Percentiles rank a stretch among this genome's conserved stretches.
Conservation (phyloP, 1,140 invertebrate genomes). For the Conus betulinus region DNA sequence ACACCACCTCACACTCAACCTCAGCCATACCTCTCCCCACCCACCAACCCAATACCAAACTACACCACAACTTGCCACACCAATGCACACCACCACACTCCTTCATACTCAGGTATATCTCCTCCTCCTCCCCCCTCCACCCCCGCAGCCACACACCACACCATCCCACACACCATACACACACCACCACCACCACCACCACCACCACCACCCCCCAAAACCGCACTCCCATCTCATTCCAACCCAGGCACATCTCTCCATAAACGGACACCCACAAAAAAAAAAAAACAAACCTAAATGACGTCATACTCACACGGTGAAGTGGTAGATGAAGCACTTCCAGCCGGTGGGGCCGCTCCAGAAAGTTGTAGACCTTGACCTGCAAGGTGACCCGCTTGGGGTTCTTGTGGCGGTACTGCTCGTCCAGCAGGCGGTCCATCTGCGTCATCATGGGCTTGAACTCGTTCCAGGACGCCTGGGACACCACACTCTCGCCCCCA, state of each 20-base stretch:
- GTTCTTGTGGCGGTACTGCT: slow-evolving; percentile 42
- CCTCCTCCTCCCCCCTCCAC: too few relatives aligned
- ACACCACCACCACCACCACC: not conserved
- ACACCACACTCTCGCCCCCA: slow-evolving; percentile 22
- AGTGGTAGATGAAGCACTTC: slow-evolving; percentile 89
- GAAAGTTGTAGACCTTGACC: slow-evolving; percentile 85
- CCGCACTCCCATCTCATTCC: too few relatives aligned
- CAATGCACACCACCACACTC: too few relatives aligned
- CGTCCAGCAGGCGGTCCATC: slow-evolving; percentile 55
- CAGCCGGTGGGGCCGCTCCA: slow-evolving; percentile 86
- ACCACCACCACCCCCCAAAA: not conserved
- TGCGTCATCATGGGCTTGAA: slow-evolving; percentile 53
- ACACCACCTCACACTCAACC: too few relatives aligned
- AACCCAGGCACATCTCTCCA: too few relatives aligned
- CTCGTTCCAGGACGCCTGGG: slow-evolving; percentile 44
- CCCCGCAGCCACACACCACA: too few relatives aligned
- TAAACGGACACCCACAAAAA: too few relatives aligned
- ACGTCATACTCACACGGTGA: slow-evolving; percentile 83
- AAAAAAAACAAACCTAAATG: not conserved
- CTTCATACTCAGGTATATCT: too few relatives aligned
- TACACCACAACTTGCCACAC: too few relatives aligned
- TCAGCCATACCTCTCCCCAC: too few relatives aligned
- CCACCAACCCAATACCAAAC: too few relatives aligned
- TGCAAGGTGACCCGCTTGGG: slow-evolving; percentile 49
- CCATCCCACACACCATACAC: too few relatives aligned